Evolutionary conservation across 2,888 invertebrate species (phyloP).

Genomic region (Oithona nana): DNA sequence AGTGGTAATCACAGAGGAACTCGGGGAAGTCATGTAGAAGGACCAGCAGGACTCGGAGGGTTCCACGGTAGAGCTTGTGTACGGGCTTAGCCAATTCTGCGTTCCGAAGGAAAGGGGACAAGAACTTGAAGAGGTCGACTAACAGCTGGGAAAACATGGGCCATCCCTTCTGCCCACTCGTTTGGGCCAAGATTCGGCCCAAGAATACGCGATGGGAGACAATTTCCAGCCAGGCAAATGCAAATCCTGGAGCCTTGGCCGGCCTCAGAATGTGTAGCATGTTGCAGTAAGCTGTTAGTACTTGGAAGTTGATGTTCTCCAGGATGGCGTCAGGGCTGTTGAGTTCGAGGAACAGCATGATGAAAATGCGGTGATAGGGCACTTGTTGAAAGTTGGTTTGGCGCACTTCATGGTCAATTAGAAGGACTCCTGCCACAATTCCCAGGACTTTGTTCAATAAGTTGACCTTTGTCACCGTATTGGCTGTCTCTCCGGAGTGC

Average conservation of each 20-base stretch:
- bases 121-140: slow-evolving; percentile 84
- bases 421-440: slow-evolving; percentile 79
- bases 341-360: slow-evolving; percentile 88
- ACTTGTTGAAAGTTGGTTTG: slow-evolving; percentile 81
- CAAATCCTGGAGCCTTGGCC: slow-evolving; percentile 80
- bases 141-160: slow-evolving; percentile 35
- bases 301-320: slow-evolving; percentile 82
- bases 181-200: slow-evolving; percentile 71
- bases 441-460: slow-evolving; percentile 84
- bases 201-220: slow-evolving; percentile 92
- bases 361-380: slow-evolving; percentile 89
- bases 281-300: slow-evolving; percentile 83
- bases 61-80: slow-evolving; percentile 83
- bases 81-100: slow-evolving; percentile 88
- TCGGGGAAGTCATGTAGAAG: slow-evolving; percentile 97
- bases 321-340: slow-evolving; percentile 80
- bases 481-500: slow-evolving; percentile 54
- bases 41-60: slow-evolving; percentile 77
- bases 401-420: slow-evolving; percentile 87
- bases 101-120: slow-evolving; percentile 89
- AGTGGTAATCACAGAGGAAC: slow-evolving; percentile 96
- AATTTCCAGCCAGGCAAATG: slow-evolving; percentile 94
- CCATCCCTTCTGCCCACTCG: slow-evolving; percentile 60
- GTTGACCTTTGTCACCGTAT: slow-evolving; percentile 89
- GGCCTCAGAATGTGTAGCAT: slow-evolving; percentile 83